Percentiles rank a stretch among this genome's conserved stretches.
Evolutionary conservation across 2,888 invertebrate species (phyloP).

Genomic region (Aleiodes testaceus): DNA sequence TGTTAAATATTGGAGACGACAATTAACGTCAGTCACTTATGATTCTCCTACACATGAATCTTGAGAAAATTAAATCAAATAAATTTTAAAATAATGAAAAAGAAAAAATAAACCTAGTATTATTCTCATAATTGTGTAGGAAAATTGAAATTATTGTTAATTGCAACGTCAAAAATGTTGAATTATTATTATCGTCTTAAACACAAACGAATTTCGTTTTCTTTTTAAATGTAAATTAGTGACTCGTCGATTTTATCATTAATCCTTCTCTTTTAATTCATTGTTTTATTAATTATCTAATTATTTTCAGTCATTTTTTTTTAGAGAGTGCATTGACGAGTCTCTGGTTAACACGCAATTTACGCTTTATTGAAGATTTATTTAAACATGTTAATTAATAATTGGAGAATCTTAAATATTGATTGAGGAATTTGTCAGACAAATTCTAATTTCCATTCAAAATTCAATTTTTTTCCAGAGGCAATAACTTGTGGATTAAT

Average conservation of each 20-base stretch:
- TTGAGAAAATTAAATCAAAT: background rate
- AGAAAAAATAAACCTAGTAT: slow-evolving; percentile 40
- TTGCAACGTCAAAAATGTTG: background rate
- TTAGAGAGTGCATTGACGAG: slow-evolving; percentile 37
- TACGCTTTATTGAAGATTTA: slow-evolving; percentile 44
- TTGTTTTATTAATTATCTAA: background rate
- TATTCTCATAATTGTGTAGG: slow-evolving; percentile 41
- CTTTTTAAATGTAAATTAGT: background rate
- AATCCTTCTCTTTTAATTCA: background rate
- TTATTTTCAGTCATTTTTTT: slow-evolving; percentile 16
- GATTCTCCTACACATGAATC: background rate
- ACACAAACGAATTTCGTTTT: too few relatives aligned
- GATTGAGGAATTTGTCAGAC: slow-evolving; percentile 20
- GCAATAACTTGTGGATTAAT: too few relatives aligned
- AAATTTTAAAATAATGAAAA: slow-evolving; percentile 10
- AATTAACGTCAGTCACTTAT: slow-evolving; percentile 20
- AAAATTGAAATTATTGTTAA: slow-evolving; percentile 35
- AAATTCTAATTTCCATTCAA: slow-evolving; percentile 10
- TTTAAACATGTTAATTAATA: slow-evolving; percentile 6
- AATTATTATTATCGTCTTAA: background rate
- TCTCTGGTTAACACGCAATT: slow-evolving; percentile 35
- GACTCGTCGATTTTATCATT: slow-evolving; percentile 6
- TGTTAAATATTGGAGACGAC: slow-evolving; percentile 45
- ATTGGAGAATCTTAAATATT: too few relatives aligned
- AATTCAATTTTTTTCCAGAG: background rate